Conservation (phyloP, 2,113 vertebrate species). For the Nibea coibor region DNA sequence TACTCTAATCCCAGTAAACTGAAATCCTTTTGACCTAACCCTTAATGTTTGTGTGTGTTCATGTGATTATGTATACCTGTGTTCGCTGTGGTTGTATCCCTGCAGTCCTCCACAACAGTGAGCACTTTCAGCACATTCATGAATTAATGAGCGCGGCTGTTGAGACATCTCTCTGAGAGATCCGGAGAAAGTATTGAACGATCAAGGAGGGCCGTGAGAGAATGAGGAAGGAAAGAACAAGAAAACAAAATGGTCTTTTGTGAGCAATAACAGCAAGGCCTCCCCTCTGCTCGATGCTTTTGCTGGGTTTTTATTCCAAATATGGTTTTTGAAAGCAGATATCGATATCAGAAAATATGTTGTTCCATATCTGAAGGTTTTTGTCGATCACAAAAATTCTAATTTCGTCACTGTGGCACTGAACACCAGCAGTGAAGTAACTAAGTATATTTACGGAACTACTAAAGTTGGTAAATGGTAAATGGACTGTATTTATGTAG, state of each 20-base stretch:
- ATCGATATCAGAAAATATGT: slow-evolving; percentile 17
- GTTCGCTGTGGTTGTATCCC: neutral
- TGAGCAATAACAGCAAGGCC: slow-evolving; percentile 31
- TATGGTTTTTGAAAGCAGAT: slow-evolving; percentile 38
- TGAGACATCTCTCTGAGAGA: slow-evolving; percentile 45
- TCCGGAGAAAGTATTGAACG: slow-evolving; percentile 36
- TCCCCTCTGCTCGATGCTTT: slow-evolving; percentile 6
- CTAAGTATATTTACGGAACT: no score
- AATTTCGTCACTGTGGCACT: neutral
- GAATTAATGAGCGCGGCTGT: slow-evolving; percentile 53
- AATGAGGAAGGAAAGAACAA: slow-evolving; percentile 20
- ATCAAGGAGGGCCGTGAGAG: slow-evolving; percentile 31
- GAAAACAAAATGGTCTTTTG: slow-evolving; percentile 44
- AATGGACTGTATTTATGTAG: no score
- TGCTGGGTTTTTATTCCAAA: slow-evolving; percentile 14
- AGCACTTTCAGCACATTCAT: slow-evolving; percentile 35
- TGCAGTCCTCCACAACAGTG: slow-evolving; percentile 3
- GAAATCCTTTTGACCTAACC: neutral
- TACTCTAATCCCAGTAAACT: neutral
- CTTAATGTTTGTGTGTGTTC: neutral
- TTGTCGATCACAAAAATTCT: neutral
- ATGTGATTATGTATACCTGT: neutral
- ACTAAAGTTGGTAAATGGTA: no score
- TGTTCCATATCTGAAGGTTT: neutral
- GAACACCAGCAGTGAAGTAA: no score